Conservation (phyloP, 2,888 invertebrate genomes). For the Pasiphila rectangulata region DNA sequence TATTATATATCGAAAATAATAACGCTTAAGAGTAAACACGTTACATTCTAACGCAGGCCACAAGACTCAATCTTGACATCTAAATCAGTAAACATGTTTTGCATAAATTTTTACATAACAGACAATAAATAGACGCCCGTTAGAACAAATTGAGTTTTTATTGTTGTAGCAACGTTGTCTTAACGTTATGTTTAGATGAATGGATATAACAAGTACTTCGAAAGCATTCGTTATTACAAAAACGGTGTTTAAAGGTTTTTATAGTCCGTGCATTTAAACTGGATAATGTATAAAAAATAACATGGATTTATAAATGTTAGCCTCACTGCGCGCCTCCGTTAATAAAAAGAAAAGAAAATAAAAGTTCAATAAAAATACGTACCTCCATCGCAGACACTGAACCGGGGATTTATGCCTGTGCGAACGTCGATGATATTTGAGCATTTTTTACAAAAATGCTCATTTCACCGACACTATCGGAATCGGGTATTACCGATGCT, state of each 20-base stretch:
- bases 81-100: neutral
- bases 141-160: constrained; percentile 1
- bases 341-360: too few relatives aligned
- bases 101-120: neutral
- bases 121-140: constrained; percentile 2
- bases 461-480: constrained; percentile 64
- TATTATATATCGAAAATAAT: too few relatives aligned
- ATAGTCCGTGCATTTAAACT: too few relatives aligned
- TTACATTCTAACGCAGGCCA: neutral
- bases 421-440: constrained; percentile 78
- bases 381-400: constrained; percentile 78
- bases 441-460: constrained; percentile 77
- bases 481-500: constrained; percentile 39
- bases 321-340: too few relatives aligned
- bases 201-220: too few relatives aligned
- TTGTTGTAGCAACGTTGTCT: constrained; percentile 1
- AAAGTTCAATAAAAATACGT: too few relatives aligned
- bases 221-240: too few relatives aligned
- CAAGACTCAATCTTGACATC: neutral
- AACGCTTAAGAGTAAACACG: neutral
- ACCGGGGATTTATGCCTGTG: constrained; percentile 77
- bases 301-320: too few relatives aligned
- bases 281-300: too few relatives aligned
- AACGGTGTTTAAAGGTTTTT: too few relatives aligned
- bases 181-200: neutral